Conservation (phyloP, 2,113 vertebrate genomes). For the Urocitellus parryii region DNA sequence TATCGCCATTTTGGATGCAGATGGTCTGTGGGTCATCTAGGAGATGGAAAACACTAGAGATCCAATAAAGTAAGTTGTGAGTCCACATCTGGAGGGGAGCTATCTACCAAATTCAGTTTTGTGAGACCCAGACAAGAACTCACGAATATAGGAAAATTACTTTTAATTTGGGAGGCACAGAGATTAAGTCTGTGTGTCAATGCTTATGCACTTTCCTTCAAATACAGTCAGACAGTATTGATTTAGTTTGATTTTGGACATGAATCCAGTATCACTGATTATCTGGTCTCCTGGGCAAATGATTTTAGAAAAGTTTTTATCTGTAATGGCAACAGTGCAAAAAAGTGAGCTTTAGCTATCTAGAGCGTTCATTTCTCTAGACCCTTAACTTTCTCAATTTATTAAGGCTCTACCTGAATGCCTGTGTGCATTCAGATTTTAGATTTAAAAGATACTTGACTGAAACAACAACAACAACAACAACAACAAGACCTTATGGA, state of each 20-base stretch:
- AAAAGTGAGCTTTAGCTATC: neutral
- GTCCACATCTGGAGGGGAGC: neutral
- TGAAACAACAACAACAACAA: neutral
- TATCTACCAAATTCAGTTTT: neutral
- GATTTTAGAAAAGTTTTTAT: neutral
- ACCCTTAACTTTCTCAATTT: neutral
- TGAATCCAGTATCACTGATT: neutral
- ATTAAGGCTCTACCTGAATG: neutral
- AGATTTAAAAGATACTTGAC: neutral
- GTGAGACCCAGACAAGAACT: neutral
- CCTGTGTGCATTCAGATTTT: neutral
- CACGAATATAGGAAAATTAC: neutral
- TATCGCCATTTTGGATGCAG: neutral
- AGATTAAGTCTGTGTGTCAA: neutral
- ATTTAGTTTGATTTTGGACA: constrained; percentile 37
- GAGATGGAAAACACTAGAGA: neutral
- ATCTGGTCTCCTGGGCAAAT: neutral
- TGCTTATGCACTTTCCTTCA: neutral
- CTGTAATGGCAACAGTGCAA: neutral
- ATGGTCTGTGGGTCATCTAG: neutral
- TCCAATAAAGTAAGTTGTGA: neutral
- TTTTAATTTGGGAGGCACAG: constrained; percentile 17
- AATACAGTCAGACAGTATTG: constrained; percentile 1
- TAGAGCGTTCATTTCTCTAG: neutral
- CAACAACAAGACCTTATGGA: neutral